Evolutionary conservation across 2,888 invertebrate genomes (phyloP), one percentile per base, ranked within the genome.

Genomic region (Caprella mutica): DNA sequence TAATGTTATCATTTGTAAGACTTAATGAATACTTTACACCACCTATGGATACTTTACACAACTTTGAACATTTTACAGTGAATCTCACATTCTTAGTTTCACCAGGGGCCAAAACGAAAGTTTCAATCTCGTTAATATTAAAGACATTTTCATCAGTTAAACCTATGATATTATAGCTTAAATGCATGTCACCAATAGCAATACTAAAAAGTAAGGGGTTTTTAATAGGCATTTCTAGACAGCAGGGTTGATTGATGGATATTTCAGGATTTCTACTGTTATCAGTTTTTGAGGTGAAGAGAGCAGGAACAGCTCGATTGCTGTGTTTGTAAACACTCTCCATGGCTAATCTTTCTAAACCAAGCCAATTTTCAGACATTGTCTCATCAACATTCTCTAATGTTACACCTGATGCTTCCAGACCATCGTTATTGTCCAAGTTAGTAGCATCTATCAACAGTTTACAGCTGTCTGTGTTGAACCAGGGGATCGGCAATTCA

Each of bases 141-240:
- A 21, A 30, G 12, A 39, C 21, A 12, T 48, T 40, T 17, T 53
- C 43, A 5, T 48, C 56, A 8, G 23, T 35, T 26, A 58, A 40
- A 39, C 54, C 46, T 26, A 30, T 67, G 68, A 85, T 85, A 54
- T 76, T 78, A 87, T 88, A 89, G 29, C 86, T 72, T 43, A 89
- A 73, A 68, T 80, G 79, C 9, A 88, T 75, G 67, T 86, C 81
- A 64, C 80, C 80, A 57, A 89, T 72, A 40, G 81, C 76, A 64
- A 89, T 71, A 1, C 81, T 75, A 65, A 89, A 81, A 69, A 84
- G 81, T 52, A 89, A 72, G 0, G 85, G 84, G 73, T 90, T 90
- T 66, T 78, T 77, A 64, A 93, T 75, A 53, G 81, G 80, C 26
- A 92, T 76, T 39, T 83, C 82, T 54, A 92, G 77, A 72, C 84